Percentiles rank a stretch among this genome's conserved stretches.
Evolutionary conservation across 2,113 vertebrate genomes (phyloP).

Genomic region (Lamprotornis superbus): DNA sequence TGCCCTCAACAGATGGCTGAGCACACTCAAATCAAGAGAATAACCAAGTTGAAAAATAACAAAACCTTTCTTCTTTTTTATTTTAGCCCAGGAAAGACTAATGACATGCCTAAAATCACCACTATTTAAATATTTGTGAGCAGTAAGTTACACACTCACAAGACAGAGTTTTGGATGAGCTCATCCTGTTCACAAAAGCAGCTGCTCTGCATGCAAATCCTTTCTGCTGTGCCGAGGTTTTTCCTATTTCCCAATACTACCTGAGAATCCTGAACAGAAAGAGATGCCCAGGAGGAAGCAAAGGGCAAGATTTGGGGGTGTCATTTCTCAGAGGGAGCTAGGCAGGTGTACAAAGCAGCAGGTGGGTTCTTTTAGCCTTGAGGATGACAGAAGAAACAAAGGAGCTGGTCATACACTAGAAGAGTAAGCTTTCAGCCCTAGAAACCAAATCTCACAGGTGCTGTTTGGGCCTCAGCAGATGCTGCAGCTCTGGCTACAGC

Average conservation of each 20-base stretch:
- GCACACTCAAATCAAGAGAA: not conserved
- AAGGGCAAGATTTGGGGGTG: not conserved
- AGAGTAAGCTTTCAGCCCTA: not conserved
- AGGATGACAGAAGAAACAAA: not conserved
- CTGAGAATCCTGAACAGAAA: not conserved
- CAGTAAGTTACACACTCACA: not conserved
- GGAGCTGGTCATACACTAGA: not conserved
- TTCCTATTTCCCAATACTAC: not conserved
- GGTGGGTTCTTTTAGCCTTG: not conserved
- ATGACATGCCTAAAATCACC: not conserved
- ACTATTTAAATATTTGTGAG: not conserved
- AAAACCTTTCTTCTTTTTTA: not conserved
- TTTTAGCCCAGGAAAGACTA: not conserved
- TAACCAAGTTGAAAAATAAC: not conserved
- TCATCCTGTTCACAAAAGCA: not conserved
- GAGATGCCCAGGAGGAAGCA: not conserved
- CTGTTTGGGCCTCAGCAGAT: not conserved
- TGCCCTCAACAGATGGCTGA: conserved; percentile 44
- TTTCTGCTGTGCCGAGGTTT: not conserved
- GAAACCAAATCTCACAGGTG: not conserved
- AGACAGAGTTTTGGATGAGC: not conserved
- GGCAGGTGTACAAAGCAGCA: not conserved
- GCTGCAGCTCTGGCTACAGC: not conserved
- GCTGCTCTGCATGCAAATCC: not conserved
- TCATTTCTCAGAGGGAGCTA: not conserved